Evolutionary conservation across 2,113 vertebrate genomes (phyloP), one percentile per base, ranked within the genome.

Genomic region (Albula goreensis): DNA sequence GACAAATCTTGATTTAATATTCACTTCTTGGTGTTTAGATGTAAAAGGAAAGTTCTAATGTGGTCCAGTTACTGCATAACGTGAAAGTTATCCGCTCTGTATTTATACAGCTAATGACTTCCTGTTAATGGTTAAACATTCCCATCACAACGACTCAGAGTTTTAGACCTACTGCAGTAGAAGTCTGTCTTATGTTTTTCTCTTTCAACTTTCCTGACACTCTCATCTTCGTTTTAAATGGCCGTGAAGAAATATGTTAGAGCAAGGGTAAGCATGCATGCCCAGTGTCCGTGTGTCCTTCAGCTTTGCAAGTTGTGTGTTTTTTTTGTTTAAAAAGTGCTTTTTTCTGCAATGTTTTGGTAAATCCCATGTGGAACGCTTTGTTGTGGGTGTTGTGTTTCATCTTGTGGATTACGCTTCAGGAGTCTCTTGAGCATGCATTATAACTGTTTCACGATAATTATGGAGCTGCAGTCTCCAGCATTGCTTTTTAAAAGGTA

Each of bases 191-290:
- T 83, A 81, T 80, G 25, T 79, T 25, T 81, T 84, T 90, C 80
- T 87, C 19, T 60, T 82, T 80, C 74, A 77, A 19, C 84, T 86
- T 85, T 80, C 50, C 56, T 74, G 82, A 88, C 53, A 84, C 88
- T 85, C 90, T 91, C 92, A 92, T 92, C 93, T 93, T 94, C 91
- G 87, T 90, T 91, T 93, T 90, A 89, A 93, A 93, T 94, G 95
- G 93, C 92, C 93, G 93, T 92, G 93, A 95, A 97, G 97, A 97
- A 97, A 96, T 97, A 96, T 88, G 93, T 96, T 95, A 96, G 95
- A 95, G 96, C 95, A 85, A 96, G 95, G 96, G 96, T 96, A 96
- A 96, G 97, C 91, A 77, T 81, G 70, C 70, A 74, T 74, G 70
- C 31, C 70, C n/a, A 10, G 70, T 74, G 22, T 31, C n/a, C 70